Evolutionary conservation across 2,888 invertebrate genomes (phyloP).

Genomic region (Deroplatys truncata): DNA sequence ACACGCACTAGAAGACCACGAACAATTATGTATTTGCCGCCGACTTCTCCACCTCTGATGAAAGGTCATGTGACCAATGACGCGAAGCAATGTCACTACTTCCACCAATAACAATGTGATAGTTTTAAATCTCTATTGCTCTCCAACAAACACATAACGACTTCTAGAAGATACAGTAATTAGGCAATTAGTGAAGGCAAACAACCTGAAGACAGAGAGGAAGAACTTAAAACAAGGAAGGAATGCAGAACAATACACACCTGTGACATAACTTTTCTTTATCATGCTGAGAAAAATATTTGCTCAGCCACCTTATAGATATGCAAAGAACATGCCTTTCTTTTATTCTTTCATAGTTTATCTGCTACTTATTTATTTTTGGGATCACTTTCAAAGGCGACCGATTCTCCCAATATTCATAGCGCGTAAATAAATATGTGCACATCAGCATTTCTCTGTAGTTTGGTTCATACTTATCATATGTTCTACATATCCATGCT

Average conservation of each 20-base stretch:
- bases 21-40: background rate
- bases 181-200: background rate
- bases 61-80: background rate
- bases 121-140: background rate
- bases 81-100: background rate
- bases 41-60: background rate
- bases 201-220: background rate
- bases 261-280: background rate
- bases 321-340: background rate
- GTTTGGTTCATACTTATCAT: too few species aligned
- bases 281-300: background rate
- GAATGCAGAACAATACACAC: background rate
- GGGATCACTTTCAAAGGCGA: too few species aligned
- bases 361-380: too few species aligned
- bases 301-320: background rate
- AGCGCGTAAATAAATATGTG: too few species aligned
- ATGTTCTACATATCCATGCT: too few species aligned
- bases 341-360: background rate
- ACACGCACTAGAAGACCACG: background rate
- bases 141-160: background rate
- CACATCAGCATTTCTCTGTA: too few species aligned
- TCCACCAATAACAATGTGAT: background rate
- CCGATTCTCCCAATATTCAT: too few species aligned
- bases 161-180: background rate
- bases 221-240: background rate